Base-by-base conservation (phyloP, 2,113 vertebrate species). In the Sapajus apella region DNA sequence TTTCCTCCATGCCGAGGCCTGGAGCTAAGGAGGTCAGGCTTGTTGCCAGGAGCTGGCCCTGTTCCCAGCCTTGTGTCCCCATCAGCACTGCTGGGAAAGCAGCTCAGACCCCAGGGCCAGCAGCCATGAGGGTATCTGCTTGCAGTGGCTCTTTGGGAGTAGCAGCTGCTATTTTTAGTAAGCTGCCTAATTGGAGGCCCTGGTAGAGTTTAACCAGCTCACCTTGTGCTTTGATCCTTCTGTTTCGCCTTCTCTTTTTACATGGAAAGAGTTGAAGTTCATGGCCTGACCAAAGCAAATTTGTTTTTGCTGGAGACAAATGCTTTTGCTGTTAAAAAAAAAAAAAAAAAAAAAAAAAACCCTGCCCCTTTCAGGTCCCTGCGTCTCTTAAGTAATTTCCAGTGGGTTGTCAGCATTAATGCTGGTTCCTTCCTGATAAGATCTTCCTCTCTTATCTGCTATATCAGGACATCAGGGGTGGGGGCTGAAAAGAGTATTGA, bases 261-360 rank as follows among this genome's bases (percentile, higher is more conserved):
- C 50, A 14, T 73, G 73, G 81, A 40, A 85, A 88, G 45, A 75
- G 76, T 56, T 90, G 87, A 89, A 76, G 90, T 81, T 96, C 43
- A 25, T 89, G 37, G 47, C 40, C 23, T 37, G n/a, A 55, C 35
- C 30, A 77, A 27, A 85, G 50, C 55, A 80, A 25, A 61, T 90
- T 70, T 93, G 45, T 45, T 82, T 94, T 85, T 80, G 68, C 79
- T 64, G 61, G 45, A 91, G 70, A 96, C 82, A 93, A 35, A 96
- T 40, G 85, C 21, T 75, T 52, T 79, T 5, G 1, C 70, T 85
- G 43, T 84, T 40, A 52, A 40, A 70, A 66, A 37, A 27, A 50
- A 50, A 70, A 66, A 37, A 27, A 50, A 50, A 50, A 50, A 50
- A 50, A 50, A 52, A 52, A 17, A 52, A 52, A 52, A 17, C 16